Percentiles rank a stretch among this genome's conserved stretches.
phyloP scores from a whole-genome alignment of 2,888 invertebrate genomes.

The Pedicia rivosa region DNA sequence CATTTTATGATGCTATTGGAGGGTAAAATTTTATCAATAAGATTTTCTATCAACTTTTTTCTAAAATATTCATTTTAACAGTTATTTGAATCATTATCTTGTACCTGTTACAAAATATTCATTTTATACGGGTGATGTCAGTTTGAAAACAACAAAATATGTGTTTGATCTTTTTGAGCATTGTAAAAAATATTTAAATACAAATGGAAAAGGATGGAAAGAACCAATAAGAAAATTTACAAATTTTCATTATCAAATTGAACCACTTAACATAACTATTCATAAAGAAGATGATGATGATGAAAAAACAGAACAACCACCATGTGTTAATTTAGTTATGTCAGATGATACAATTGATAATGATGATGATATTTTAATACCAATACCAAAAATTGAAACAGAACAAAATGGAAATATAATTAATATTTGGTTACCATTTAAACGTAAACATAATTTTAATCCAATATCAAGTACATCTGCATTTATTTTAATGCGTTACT shows the following conservation, averaged over 20 bases:
- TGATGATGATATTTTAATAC: constrained; percentile 21
- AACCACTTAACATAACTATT: constrained; percentile 15
- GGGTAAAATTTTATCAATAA: constrained; percentile 14
- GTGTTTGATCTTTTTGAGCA: constrained; percentile 19
- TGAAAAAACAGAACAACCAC: constrained; percentile 13
- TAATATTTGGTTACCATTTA: constrained; percentile 26
- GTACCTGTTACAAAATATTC: constrained; percentile 25
- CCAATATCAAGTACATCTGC: constrained; percentile 20
- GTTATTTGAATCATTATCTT: constrained; percentile 22
- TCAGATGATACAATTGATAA: constrained; percentile 14
- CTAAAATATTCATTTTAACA: constrained; percentile 7
- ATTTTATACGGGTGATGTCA: constrained; percentile 23
- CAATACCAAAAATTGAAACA: constrained; percentile 21
- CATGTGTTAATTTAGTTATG: constrained; percentile 21
- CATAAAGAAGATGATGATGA: background rate
- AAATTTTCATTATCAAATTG: constrained; percentile 15
- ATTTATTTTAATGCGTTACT: constrained; percentile 23
- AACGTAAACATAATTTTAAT: constrained; percentile 22
- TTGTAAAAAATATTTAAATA: constrained; percentile 22
- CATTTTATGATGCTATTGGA: constrained; percentile 26
- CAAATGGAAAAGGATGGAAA: constrained; percentile 28
- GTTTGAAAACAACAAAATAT: constrained; percentile 18
- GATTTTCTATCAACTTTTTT: background rate
- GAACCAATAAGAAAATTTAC: constrained; percentile 17
- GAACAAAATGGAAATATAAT: constrained; percentile 16